phyloP scores from a whole-genome alignment of 2,888 invertebrate genomes.

The Metallyticus violacea region DNA sequence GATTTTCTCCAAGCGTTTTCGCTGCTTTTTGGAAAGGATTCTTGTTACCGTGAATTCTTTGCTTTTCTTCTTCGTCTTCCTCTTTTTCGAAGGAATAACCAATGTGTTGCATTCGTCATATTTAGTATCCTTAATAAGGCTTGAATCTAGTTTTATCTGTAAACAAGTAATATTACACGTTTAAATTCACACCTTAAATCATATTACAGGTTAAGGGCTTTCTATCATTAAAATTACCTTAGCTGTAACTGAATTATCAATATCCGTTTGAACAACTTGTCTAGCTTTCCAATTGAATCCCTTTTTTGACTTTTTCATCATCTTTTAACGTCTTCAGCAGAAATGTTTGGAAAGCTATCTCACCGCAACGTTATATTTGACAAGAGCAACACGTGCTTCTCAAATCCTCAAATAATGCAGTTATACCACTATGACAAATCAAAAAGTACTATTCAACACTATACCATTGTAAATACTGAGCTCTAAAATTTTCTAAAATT shows the following conservation, averaged over 20 bases:
- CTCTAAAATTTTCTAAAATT: too few species aligned
- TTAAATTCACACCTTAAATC: too few species aligned
- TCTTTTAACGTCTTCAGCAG: not conserved
- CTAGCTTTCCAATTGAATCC: conserved; percentile 74
- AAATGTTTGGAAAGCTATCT: too few species aligned
- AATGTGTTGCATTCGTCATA: conserved; percentile 77
- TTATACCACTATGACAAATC: too few species aligned
- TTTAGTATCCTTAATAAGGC: conserved; percentile 50
- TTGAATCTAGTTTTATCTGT: conserved; percentile 66
- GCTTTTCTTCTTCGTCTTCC: conserved; percentile 66
- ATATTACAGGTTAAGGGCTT: not conserved
- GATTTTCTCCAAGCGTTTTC: conserved; percentile 81
- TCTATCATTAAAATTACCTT: conserved; percentile 52
- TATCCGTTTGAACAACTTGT: conserved; percentile 62
- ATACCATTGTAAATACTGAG: too few species aligned
- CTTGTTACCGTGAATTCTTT: conserved; percentile 56
- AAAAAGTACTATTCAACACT: too few species aligned
- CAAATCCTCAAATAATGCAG: too few species aligned
- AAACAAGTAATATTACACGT: conserved; percentile 41
- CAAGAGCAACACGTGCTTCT: too few species aligned
- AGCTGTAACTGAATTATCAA: conserved; percentile 66
- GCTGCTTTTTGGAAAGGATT: conserved; percentile 82
- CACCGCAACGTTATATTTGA: too few species aligned
- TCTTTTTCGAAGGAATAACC: conserved; percentile 78
- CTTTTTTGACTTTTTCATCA: conserved; percentile 45